These are phyloP conservation scores for Branchipolynoe longqiensis DNA, from an alignment of 2,888 invertebrate species.

Conservation along the genomic window DNA sequence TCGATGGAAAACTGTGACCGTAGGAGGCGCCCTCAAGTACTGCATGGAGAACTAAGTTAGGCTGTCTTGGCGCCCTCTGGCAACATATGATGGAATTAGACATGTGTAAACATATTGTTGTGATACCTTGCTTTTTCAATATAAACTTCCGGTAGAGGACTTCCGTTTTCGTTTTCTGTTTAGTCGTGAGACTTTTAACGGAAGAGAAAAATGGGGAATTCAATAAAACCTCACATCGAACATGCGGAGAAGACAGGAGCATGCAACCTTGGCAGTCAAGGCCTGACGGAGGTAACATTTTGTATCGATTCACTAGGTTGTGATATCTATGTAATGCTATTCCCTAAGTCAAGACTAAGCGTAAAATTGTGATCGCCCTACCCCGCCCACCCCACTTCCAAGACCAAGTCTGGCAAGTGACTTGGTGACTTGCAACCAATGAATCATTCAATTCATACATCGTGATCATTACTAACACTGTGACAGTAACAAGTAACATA, in stretches of 20 bases:
- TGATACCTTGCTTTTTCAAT: not conserved
- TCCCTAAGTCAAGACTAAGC: too few species aligned
- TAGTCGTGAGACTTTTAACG: not conserved
- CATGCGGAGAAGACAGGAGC: slow-evolving; percentile 97
- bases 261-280: slow-evolving; percentile 91
- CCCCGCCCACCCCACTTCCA: too few species aligned
- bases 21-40: too few species aligned
- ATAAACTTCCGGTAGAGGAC: slow-evolving; percentile 41
- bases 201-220: slow-evolving; percentile 89
- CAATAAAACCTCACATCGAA: slow-evolving; percentile 94
- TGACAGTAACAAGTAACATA: too few species aligned
- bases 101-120: not conserved
- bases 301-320: not conserved
- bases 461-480: too few species aligned
- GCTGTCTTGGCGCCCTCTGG: not conserved
- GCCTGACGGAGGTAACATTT: slow-evolving; percentile 86
- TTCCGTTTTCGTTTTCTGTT: slow-evolving; percentile 32
- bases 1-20: not conserved
- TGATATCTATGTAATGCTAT: too few species aligned
- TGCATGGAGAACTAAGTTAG: too few species aligned
- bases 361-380: too few species aligned
- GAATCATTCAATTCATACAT: too few species aligned
- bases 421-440: too few species aligned
- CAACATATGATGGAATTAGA: not conserved
- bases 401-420: too few species aligned